Evolutionary conservation across 1,140 invertebrate genomes (phyloP), one percentile per base, ranked within the genome.

Genomic region (Drosophila pectinifera): DNA sequence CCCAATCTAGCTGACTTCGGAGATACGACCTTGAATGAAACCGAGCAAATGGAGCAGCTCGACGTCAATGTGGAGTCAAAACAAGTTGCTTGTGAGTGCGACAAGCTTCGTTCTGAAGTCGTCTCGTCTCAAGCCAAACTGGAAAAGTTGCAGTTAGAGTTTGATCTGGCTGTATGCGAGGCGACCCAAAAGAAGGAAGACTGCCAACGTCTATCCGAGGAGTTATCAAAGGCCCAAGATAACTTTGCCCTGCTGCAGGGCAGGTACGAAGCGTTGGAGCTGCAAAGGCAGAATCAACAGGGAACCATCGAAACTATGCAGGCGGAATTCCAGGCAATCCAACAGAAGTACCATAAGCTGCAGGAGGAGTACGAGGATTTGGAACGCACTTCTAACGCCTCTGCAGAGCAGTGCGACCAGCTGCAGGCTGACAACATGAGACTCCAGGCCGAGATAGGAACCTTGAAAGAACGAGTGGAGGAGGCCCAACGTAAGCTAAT

Each of bases 331-430:
- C 53, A 75, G 6, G 13, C 14, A 7, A 65, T 89, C 14, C 54
- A 74, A 36, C 13, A 24, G 1, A 91, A 91, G 51, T 85, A 85
- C 36, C 7, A 78, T 0, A 38, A 58, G n/a, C 48, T 91, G 5
- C 74, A 85, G 51, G 46, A 59, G 18, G 63, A 85, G 4, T 89
- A 89, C 49, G 68, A 78, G 14, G 1, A 16, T 1, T 34, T 90
- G 14, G 56, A 45, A n/a, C 36, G 16, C 1, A 53, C 63, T 3
- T 56, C 77, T 0, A 43, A 18, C 0, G 42, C 24, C n/a, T 68
- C 49, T 4, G 36, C 53, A 14, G 38, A 73, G 1, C 45, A 73
- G 20, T 51, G 65, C 10, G 14, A 58, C 20, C 43, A 51, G 11
- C 13, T 90, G 31, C 59, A 86, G n/a, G 20, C 26, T 6, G 56